Percentiles rank a stretch among this genome's conserved stretches.
Conservation (phyloP, 2,113 vertebrate genomes). For the Platichthys flesus region DNA sequence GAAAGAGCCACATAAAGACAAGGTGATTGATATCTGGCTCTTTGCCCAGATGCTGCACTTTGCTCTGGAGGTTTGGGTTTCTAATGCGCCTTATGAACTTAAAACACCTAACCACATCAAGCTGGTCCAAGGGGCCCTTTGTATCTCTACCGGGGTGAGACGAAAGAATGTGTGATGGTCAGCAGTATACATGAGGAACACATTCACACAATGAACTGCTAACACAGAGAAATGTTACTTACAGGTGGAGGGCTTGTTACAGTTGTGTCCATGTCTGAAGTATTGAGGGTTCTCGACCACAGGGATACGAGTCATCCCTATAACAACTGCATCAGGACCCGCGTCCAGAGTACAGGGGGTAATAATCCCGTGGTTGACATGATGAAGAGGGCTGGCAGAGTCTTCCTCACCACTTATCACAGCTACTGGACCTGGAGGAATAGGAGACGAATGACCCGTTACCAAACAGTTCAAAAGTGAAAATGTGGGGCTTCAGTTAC, state of each 20-base stretch:
- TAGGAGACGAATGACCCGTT: not conserved
- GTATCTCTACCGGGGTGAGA: not conserved
- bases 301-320: slow-evolving; percentile 96
- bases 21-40: slow-evolving; percentile 19
- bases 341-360: slow-evolving; percentile 92
- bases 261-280: slow-evolving; percentile 96
- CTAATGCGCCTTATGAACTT: not conserved
- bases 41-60: slow-evolving; percentile 31
- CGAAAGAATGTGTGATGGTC: not conserved
- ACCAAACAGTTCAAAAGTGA: not conserved
- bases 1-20: slow-evolving; percentile 30
- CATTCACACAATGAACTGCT: not conserved
- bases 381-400: slow-evolving; percentile 97
- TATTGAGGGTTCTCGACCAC: slow-evolving; percentile 98
- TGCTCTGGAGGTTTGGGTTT: not conserved
- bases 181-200: not conserved
- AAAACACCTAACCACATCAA: no score
- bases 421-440: slow-evolving; percentile 89
- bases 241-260: slow-evolving; percentile 97
- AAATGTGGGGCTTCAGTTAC: not conserved
- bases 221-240: slow-evolving; percentile 75
- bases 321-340: slow-evolving; percentile 93
- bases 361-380: slow-evolving; percentile 96
- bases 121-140: not conserved
- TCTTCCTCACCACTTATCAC: slow-evolving; percentile 98